These are phyloP conservation scores for pig (Sus scrofa) DNA, from an alignment of 2,113 vertebrate species.

Conservation along the genomic window DNA sequence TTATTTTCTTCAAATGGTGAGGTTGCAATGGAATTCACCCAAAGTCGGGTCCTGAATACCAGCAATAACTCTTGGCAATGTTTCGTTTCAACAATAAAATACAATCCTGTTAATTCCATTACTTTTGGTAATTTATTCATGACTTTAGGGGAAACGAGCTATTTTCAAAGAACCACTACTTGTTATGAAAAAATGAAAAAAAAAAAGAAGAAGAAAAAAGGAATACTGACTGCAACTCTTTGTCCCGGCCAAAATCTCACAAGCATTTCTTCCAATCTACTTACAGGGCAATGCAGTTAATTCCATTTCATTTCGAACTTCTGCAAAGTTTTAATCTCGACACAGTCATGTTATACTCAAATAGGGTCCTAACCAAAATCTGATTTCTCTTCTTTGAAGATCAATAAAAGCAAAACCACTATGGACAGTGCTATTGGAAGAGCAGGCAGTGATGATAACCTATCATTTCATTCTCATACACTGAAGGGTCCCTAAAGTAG, in stretches of 20 bases:
- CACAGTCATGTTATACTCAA: background rate
- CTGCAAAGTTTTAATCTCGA: background rate
- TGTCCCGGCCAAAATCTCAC: background rate
- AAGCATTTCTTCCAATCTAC: background rate
- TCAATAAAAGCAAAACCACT: background rate
- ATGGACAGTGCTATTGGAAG: background rate
- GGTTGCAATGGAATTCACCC: background rate
- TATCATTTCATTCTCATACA: background rate
- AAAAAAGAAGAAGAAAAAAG: conserved; percentile 14
- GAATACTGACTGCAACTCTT: background rate
- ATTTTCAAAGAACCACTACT: conserved; percentile 46
- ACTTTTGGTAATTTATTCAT: conserved; percentile 24
- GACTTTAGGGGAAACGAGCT: background rate
- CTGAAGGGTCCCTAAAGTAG: background rate
- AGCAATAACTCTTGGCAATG: background rate
- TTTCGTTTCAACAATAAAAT: conserved; percentile 21
- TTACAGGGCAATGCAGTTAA: background rate
- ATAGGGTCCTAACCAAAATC: background rate
- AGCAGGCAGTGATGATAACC: background rate
- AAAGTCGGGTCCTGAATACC: background rate
- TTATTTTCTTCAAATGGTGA: conserved; percentile 10
- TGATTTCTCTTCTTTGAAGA: conserved; percentile 42
- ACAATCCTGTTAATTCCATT: conserved; percentile 4
- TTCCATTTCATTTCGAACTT: conserved; percentile 22
- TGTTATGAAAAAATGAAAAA: conserved; percentile 44